Conservation (phyloP, 30 jellyfish, hydroid and myxozoan genomes). For the Hydra vulgaris region DNA sequence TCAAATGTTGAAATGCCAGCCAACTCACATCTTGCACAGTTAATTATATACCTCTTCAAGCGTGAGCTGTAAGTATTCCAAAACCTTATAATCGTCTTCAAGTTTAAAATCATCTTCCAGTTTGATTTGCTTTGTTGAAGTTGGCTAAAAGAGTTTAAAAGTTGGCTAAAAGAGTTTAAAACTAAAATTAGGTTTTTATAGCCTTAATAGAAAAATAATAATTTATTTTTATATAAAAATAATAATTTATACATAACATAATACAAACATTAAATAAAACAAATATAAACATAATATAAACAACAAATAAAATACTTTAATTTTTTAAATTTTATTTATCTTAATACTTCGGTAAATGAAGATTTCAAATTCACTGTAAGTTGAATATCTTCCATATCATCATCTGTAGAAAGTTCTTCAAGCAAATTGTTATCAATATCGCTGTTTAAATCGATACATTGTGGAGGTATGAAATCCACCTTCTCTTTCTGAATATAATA, state of each 20-base stretch:
- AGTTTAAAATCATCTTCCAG: conserved; percentile 9
- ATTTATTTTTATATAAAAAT: too few species aligned
- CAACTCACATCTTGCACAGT: too few species aligned
- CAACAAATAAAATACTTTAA: too few species aligned
- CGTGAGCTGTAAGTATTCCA: conserved; percentile 52
- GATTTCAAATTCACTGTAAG: not conserved
- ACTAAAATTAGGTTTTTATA: too few species aligned
- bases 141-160: too few species aligned
- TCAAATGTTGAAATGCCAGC: too few species aligned
- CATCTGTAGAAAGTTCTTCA: conserved; percentile 8
- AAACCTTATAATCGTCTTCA: conserved; percentile 8
- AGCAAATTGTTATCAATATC: not conserved
- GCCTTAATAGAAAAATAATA: too few species aligned
- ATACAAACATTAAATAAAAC: not conserved
- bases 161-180: too few species aligned
- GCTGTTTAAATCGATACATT: not conserved
- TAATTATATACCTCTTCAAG: conserved; percentile 54
- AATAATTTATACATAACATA: not conserved
- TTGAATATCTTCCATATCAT: not conserved
- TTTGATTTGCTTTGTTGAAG: not conserved
- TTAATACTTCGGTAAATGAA: not conserved
- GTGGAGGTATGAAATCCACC: not conserved
- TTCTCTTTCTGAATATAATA: not conserved
- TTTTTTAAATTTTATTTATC: too few species aligned
- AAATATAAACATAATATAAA: too few species aligned